Evolutionary conservation across 2,797 vertebrate species (phyloP).

Genomic region (Arrhamphus sclerolepis): DNA sequence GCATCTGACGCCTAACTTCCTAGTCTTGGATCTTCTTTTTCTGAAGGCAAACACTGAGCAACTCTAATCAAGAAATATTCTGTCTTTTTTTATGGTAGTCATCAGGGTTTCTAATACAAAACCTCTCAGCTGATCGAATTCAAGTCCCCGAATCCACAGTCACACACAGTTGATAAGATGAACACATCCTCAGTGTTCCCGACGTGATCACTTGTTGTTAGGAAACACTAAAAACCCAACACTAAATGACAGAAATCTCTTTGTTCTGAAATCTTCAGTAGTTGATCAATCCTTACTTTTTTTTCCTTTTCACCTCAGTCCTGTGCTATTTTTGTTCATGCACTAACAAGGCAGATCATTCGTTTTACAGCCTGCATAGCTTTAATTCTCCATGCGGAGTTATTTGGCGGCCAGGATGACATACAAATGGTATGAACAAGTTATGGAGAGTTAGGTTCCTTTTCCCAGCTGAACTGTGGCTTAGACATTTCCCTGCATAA

Average conservation of each 20-base stretch:
- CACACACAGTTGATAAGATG: conserved; percentile 26
- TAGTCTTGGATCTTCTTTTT: not conserved
- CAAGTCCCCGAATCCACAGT: conserved; percentile 35
- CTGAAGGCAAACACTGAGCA: not conserved
- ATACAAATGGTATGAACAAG: conserved; percentile 29
- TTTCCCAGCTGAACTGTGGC: conserved; percentile 1
- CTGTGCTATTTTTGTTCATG: conserved; percentile 10
- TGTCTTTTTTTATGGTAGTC: not conserved
- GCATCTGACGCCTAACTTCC: not conserved
- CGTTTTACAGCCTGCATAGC: not conserved
- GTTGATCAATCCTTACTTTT: too few species aligned
- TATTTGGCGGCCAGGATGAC: conserved; percentile 14
- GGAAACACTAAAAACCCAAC: not conserved
- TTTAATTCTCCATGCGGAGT: conserved; percentile 17
- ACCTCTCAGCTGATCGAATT: conserved; percentile 6
- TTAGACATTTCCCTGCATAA: conserved; percentile 39
- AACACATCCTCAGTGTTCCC: conserved; percentile 7
- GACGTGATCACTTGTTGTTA: conserved; percentile 15
- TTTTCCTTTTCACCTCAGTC: not conserved
- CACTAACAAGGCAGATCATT: not conserved
- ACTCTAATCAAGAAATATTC: not conserved
- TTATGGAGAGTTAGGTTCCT: conserved; percentile 31
- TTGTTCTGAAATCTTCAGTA: not conserved
- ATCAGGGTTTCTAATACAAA: conserved; percentile 31
- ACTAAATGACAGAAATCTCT: conserved; percentile 3